Percentiles rank a stretch among this genome's conserved stretches.
Conservation (phyloP, 2,888 invertebrate genomes). For the Blastobasis lacticolella region DNA sequence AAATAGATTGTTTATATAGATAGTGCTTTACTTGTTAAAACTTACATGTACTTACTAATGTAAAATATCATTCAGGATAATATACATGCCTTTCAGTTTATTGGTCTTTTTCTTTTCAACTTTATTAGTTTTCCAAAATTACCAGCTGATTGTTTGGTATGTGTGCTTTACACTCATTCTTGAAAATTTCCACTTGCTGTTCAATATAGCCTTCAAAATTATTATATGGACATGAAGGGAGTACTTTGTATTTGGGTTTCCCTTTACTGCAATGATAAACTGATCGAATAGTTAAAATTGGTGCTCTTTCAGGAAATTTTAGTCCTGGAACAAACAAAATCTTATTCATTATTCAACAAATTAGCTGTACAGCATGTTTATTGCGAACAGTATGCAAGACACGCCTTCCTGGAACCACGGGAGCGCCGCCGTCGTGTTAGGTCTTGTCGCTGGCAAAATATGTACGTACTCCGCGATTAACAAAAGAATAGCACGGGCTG, state of each 20-base stretch:
- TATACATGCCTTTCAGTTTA: too few relatives aligned
- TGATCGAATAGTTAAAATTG: slow-evolving; percentile 68
- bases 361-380: too few relatives aligned
- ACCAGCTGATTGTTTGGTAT: slow-evolving; percentile 32
- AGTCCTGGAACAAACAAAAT: slow-evolving; percentile 29
- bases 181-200: slow-evolving; percentile 64
- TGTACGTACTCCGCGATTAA: too few relatives aligned
- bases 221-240: slow-evolving; percentile 54
- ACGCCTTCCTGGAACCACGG: too few relatives aligned
- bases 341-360: neutral
- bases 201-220: slow-evolving; percentile 64
- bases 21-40: neutral
- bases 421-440: too few relatives aligned
- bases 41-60: too few relatives aligned
- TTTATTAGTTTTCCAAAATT: slow-evolving; percentile 36
- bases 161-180: slow-evolving; percentile 54
- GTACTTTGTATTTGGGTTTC: slow-evolving; percentile 55
- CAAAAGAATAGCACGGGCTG: too few relatives aligned
- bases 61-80: too few relatives aligned
- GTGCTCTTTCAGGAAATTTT: slow-evolving; percentile 73
- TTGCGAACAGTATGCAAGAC: too few relatives aligned
- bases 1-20: neutral
- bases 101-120: too few relatives aligned
- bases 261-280: slow-evolving; percentile 71
- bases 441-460: too few relatives aligned